Evolutionary conservation across 2,888 invertebrate species (phyloP).

Genomic region (Argyresthia goedartella): DNA sequence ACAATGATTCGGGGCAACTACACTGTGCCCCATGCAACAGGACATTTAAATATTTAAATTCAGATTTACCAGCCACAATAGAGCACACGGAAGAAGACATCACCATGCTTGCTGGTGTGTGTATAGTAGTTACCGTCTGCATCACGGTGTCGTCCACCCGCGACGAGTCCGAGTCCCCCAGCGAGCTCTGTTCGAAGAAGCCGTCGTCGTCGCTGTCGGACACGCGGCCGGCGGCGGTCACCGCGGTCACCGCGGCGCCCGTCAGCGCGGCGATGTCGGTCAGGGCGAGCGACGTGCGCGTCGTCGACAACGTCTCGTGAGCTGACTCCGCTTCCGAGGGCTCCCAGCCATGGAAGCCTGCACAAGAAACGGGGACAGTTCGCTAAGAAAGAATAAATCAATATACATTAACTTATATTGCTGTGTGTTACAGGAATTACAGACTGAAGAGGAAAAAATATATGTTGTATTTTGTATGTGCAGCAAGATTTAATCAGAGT

Average conservation of each 20-base stretch:
- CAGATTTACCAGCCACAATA: not conserved
- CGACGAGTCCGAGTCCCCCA: slow-evolving; percentile 28
- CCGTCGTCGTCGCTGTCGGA: slow-evolving; percentile 54
- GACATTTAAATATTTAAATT: no score
- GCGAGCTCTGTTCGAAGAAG: slow-evolving; percentile 52
- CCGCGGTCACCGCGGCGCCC: slow-evolving; percentile 21
- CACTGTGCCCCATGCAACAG: no score
- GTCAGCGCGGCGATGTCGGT: no score
- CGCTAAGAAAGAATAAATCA: no score
- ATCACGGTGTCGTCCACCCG: slow-evolving; percentile 16
- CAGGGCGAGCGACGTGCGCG: slow-evolving; percentile 1
- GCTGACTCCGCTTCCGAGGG: slow-evolving; percentile 12
- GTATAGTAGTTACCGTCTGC: no score
- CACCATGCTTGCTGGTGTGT: not conserved
- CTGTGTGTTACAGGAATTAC: no score
- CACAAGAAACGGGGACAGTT: slow-evolving; percentile 5
- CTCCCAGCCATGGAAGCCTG: slow-evolving; percentile 30
- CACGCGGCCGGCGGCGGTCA: slow-evolving; percentile 20
- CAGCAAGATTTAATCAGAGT: no score
- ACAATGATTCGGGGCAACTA: no score
- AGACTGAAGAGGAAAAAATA: no score
- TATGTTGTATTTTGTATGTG: no score
- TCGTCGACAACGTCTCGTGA: slow-evolving; percentile 11
- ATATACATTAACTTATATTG: no score
- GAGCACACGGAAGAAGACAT: not conserved